These are phyloP conservation scores for Loriculus beryllinus DNA, from an alignment of 2,797 vertebrate genomes.

Conservation along the genomic window DNA sequence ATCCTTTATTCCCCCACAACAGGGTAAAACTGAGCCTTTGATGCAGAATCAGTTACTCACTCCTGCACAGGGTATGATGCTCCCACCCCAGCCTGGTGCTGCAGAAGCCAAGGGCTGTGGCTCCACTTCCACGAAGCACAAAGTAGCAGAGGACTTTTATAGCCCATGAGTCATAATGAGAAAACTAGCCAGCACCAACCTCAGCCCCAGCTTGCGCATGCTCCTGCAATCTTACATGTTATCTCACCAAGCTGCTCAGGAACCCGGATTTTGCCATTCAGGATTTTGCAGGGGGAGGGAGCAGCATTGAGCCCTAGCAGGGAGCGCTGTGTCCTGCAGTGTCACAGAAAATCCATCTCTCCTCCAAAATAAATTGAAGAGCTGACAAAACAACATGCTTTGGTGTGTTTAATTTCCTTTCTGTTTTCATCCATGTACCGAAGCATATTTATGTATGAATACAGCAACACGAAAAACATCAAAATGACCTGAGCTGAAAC, in stretches of 20 bases:
- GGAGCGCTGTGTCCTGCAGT: not conserved
- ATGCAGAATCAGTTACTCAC: not conserved
- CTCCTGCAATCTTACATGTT: not conserved
- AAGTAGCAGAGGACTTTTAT: not conserved
- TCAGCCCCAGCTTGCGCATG: not conserved
- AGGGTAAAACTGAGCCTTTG: accelerated
- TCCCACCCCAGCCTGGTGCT: not conserved
- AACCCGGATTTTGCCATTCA: not conserved
- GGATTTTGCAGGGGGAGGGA: not conserved
- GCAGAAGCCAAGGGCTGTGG: not conserved
- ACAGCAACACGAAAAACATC: not conserved
- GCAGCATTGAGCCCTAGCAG: not conserved
- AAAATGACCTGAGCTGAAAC: not conserved
- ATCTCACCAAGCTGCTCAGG: not conserved
- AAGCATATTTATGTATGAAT: not conserved
- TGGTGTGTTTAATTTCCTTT: not conserved
- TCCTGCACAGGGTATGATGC: accelerated
- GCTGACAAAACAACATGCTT: not conserved
- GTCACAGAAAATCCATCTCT: not conserved
- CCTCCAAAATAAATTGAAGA: not conserved
- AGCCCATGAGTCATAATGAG: not conserved
- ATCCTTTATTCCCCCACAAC: not conserved
- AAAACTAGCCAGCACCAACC: not conserved
- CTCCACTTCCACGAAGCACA: not conserved
- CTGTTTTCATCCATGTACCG: not conserved